Evolutionary conservation across 2,797 vertebrate species (phyloP), one percentile per base, ranked within the genome.

Genomic region (Pseudomugil tenellus): DNA sequence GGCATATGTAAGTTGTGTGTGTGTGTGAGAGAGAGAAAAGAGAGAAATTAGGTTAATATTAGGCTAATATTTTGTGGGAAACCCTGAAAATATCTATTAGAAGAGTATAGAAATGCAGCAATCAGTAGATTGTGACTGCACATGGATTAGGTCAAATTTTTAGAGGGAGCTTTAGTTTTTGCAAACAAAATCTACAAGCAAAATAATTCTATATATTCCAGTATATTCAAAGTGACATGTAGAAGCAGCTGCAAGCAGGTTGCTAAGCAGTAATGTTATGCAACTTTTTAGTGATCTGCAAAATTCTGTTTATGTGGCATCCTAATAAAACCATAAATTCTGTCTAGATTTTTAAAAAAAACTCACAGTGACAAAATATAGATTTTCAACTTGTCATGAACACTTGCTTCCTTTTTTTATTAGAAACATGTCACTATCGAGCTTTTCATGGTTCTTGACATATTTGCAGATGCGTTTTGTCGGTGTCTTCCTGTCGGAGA

Each of bases 291-390:
- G 32, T 1, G 8, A 9, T 32, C 7, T 32, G 32, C 32, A 49
- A 60, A 3, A 58, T 31, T 43, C 17, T 41, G 41, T 67, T 58
- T 51, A 63, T 64, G 70, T 69, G 34, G 66, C 71, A 57, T 63
- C 69, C 53, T 63, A 66, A 37, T 14, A 16, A 13, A 17, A 1
- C 16, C 19, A 19, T 8, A 8, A 43, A 43, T 43, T 5, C 19
- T 6, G 39, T 41, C 19, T 41, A 6, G 4, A 3, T 19, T 41
- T 17, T 19, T n/a, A n/a, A n/a, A n/a, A 5, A 4, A 43, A 19
- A 43, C 41, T 43, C 41, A n/a, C 8, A 7, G 7, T 43, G 41
- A 43, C 41, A 43, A n/a, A 17, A 19, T 8, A 19, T 19, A 7
- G 17, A n/a, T 43, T 8, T 43, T 43, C 17, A 43, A 2, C 19